Conservation (phyloP, 2,888 invertebrate species). For the Hecatera dysodea region DNA sequence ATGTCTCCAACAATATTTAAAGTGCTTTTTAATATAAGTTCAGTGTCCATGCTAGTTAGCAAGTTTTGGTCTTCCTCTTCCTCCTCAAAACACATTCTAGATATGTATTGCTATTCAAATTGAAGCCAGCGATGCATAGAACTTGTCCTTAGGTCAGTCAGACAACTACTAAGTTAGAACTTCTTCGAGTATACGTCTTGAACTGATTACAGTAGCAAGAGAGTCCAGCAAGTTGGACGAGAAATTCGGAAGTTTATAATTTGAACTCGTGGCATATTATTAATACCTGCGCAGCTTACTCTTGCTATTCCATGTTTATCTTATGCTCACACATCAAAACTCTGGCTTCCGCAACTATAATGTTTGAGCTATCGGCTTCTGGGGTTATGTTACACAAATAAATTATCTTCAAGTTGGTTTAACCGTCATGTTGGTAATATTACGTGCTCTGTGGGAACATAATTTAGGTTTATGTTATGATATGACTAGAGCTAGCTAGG, state of each 20-base stretch:
- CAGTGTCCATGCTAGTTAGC: neutral
- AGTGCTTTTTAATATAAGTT: neutral
- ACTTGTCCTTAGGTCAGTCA: neutral
- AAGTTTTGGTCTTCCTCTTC: neutral
- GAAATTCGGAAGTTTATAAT: slow-evolving; percentile 39
- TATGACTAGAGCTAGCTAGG: slow-evolving; percentile 32
- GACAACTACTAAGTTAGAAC: neutral
- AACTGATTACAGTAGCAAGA: neutral
- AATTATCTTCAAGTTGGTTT: slow-evolving; percentile 54
- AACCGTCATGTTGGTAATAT: slow-evolving; percentile 44
- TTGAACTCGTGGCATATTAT: slow-evolving; percentile 21
- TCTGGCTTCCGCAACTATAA: slow-evolving; percentile 28
- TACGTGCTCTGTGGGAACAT: slow-evolving; percentile 61
- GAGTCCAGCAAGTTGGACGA: neutral
- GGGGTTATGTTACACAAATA: slow-evolving; percentile 42
- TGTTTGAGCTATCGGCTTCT: slow-evolving; percentile 30
- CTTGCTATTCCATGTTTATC: slow-evolving; percentile 35
- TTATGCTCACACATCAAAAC: slow-evolving; percentile 34
- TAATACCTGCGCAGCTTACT: slow-evolving; percentile 21
- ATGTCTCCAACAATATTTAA: neutral
- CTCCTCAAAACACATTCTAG: neutral
- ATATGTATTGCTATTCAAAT: neutral
- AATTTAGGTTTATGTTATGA: slow-evolving; percentile 61
- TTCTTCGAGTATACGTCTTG: neutral
- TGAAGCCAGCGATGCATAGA: neutral